Conservation (phyloP, 2,888 invertebrate genomes). For the Oxyteleia sp. region DNA sequence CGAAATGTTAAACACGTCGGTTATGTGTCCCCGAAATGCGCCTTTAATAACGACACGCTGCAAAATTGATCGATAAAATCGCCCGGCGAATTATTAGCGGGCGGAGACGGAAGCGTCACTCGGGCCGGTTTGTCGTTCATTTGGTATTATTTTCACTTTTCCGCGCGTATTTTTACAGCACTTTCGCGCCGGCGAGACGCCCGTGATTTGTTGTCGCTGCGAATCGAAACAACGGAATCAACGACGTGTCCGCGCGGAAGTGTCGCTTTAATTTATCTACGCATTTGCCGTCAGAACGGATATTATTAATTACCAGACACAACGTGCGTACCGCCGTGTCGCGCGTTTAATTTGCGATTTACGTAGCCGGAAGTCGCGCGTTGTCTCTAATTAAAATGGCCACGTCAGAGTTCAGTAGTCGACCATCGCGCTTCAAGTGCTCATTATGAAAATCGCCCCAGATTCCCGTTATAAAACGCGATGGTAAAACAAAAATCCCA, state of each 20-base stretch:
- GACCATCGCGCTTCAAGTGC: constrained; percentile 49
- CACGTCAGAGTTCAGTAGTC: constrained; percentile 60
- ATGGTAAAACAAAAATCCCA: constrained; percentile 33
- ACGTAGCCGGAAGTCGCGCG: constrained; percentile 75
- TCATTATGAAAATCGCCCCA: constrained; percentile 66
- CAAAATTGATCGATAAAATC: constrained; percentile 30
- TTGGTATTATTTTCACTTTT: constrained; percentile 36
- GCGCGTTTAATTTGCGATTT: constrained; percentile 77
- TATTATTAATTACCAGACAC: constrained; percentile 73
- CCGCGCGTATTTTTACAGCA: no score
- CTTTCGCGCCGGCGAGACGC: constrained; percentile 23
- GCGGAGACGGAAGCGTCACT: neutral
- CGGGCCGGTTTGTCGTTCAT: neutral
- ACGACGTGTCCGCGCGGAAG: constrained; percentile 53
- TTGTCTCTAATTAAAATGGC: constrained; percentile 77
- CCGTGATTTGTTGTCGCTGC: constrained; percentile 59
- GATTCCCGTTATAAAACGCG: constrained; percentile 47
- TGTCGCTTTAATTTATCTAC: constrained; percentile 72
- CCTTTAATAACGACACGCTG: constrained; percentile 33
- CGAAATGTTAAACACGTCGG: constrained; percentile 38
- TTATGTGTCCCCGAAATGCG: constrained; percentile 2
- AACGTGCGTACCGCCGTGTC: constrained; percentile 56
- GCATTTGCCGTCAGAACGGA: constrained; percentile 65
- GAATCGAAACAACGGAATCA: constrained; percentile 64
- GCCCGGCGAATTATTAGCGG: neutral